phyloP scores from a whole-genome alignment of 2,797 vertebrate genomes.

The Orientallactaga sibirica region DNA sequence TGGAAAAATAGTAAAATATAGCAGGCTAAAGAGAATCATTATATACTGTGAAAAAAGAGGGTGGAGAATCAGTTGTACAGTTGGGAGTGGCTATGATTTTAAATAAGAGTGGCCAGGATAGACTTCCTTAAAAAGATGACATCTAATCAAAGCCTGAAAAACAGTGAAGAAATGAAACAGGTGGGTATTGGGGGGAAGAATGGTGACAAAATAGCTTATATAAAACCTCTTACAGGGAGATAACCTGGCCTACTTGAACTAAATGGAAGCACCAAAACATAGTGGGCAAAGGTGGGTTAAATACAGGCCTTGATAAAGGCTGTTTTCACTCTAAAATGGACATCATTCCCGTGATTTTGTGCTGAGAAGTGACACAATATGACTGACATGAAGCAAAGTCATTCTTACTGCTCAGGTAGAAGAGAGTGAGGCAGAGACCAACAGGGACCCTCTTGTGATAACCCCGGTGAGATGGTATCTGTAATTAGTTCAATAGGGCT shows the following conservation, averaged over 20 bases:
- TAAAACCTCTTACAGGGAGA: not conserved
- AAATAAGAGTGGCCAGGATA: not conserved
- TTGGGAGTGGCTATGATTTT: not conserved
- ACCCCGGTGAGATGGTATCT: not conserved
- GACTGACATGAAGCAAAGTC: not conserved
- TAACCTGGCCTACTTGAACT: not conserved
- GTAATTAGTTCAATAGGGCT: not conserved
- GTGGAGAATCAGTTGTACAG: not conserved
- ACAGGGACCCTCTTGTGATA: not conserved
- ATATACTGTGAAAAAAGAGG: not conserved
- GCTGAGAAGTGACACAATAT: constrained; percentile 6
- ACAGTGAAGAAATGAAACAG: not conserved
- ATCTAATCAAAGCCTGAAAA: constrained; percentile 1
- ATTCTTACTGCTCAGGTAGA: not conserved
- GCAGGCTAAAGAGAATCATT: constrained; percentile 1
- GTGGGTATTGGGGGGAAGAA: not conserved
- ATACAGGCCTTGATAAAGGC: not conserved
- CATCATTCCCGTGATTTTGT: constrained; percentile 32
- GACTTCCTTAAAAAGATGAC: constrained; percentile 8
- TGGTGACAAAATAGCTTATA: not conserved
- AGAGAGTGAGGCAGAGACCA: constrained; percentile 3
- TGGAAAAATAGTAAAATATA: constrained; percentile 22
- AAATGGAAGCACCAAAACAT: not conserved
- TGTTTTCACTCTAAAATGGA: constrained; percentile 37
- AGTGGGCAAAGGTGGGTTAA: not conserved